phyloP scores from a whole-genome alignment of 1,140 invertebrate genomes.

The Heliconius hewitsoni region DNA sequence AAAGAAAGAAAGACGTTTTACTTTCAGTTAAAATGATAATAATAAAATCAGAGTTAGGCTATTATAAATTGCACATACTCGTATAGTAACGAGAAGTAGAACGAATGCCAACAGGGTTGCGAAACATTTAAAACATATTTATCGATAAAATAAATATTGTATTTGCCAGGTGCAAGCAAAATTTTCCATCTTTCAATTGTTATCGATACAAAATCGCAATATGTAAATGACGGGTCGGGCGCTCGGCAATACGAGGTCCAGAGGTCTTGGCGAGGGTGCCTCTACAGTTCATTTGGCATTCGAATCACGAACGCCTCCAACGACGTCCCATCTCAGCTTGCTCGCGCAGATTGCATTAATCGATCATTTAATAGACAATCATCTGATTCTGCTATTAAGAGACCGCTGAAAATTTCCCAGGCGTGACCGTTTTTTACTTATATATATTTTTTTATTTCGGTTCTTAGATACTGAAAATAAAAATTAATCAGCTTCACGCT shows the following conservation, averaged over 20 bases:
- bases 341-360: conserved; percentile 77
- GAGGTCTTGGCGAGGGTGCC: conserved; percentile 53
- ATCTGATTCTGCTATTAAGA: conserved; percentile 58
- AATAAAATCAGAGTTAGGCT: not conserved
- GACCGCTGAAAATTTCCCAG: conserved; percentile 40
- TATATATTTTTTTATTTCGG: not conserved
- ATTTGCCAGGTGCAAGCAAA: conserved; percentile 29
- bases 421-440: not conserved
- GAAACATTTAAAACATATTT: conserved; percentile 17
- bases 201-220: conserved; percentile 73
- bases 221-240: conserved; percentile 69
- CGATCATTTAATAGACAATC: conserved; percentile 76
- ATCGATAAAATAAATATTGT: conserved; percentile 18
- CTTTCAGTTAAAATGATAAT: not conserved
- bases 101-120: conserved; percentile 3
- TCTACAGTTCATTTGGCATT: conserved; percentile 71
- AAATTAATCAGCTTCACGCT: too few species aligned
- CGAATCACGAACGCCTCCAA: conserved; percentile 70
- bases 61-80: not conserved
- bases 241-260: conserved; percentile 46
- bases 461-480: not conserved
- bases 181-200: conserved; percentile 63
- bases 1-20: not conserved
- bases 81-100: conserved; percentile 13
- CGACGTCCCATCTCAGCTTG: conserved; percentile 76